These are phyloP conservation scores for Phortica variegata DNA, from an alignment of 1,140 invertebrate genomes.

Conservation along the genomic window DNA sequence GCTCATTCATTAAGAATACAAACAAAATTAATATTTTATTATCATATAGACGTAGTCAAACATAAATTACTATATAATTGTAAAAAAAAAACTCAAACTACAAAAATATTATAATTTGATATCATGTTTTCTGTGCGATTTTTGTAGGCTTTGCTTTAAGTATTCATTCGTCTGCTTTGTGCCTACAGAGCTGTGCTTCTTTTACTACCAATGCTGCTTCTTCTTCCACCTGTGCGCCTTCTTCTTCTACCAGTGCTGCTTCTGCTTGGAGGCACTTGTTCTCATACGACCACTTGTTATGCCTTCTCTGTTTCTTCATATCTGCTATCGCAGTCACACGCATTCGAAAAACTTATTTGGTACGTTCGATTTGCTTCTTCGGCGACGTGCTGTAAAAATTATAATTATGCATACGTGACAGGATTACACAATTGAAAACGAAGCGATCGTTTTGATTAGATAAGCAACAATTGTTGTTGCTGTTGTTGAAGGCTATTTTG, in stretches of 20 bases:
- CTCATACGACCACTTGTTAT: too few relatives aligned
- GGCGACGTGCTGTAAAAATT: slow-evolving; percentile 39
- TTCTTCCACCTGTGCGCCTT: slow-evolving; percentile 21
- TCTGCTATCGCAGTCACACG: too few relatives aligned
- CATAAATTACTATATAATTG: slow-evolving; percentile 34
- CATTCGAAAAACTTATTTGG: neutral
- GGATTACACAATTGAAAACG: slow-evolving; percentile 24
- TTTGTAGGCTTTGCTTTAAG: too few relatives aligned
- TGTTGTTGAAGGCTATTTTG: slow-evolving; percentile 5
- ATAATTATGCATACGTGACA: slow-evolving; percentile 48
- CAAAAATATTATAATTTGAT: too few relatives aligned
- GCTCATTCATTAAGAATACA: neutral
- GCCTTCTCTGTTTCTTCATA: too few relatives aligned
- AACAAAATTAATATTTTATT: slow-evolving; percentile 10
- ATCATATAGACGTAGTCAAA: slow-evolving; percentile 14
- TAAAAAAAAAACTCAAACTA: too few relatives aligned
- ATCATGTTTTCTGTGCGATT: too few relatives aligned
- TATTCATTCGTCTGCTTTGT: too few relatives aligned
- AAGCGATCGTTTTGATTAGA: slow-evolving; percentile 41
- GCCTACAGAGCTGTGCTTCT: too few relatives aligned
- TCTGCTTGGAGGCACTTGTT: slow-evolving; percentile 5
- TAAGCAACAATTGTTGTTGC: slow-evolving; percentile 19
- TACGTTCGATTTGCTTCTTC: slow-evolving; percentile 4
- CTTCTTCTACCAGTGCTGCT: slow-evolving; percentile 22
- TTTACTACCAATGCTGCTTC: too few relatives aligned